Evolutionary conservation across 2,113 vertebrate species (phyloP).

Genomic region (Poeciliopsis turrubarensis): DNA sequence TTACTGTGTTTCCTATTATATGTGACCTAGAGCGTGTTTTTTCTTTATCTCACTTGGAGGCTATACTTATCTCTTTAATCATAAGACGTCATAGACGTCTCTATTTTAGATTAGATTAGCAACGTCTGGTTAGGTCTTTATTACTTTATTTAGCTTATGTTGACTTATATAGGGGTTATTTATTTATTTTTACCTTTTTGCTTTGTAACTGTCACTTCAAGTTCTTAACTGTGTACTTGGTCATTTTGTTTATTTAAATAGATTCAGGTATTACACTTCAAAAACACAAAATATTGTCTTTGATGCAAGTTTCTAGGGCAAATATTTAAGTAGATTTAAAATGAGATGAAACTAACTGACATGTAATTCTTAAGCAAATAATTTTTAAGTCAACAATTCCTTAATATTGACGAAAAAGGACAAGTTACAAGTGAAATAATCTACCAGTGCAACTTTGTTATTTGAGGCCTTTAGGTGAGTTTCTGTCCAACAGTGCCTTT

Average conservation of each 20-base stretch:
- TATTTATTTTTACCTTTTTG: background rate
- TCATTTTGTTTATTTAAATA: conserved; percentile 23
- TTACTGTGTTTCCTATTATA: background rate
- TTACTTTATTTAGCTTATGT: conserved; percentile 7
- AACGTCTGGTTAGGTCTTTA: background rate
- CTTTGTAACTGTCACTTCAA: conserved; percentile 5
- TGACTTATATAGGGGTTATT: conserved; percentile 14
- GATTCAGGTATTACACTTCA: background rate
- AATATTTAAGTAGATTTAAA: no score
- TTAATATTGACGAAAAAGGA: no score
- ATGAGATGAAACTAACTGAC: no score
- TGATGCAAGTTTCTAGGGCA: no score
- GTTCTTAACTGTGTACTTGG: background rate
- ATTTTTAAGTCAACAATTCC: no score
- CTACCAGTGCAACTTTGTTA: no score
- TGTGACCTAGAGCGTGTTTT: background rate
- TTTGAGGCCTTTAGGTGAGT: no score
- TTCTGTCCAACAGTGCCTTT: no score
- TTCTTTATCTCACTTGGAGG: conserved; percentile 4
- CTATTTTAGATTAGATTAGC: conserved; percentile 3
- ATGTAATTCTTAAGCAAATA: no score
- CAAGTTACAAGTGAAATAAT: no score
- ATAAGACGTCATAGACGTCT: no score
- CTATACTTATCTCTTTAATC: conserved; percentile 6
- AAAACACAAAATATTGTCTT: no score